Evolutionary conservation across 2,888 invertebrate genomes (phyloP).

Genomic region (Spatulosminthurus flaviceps): DNA sequence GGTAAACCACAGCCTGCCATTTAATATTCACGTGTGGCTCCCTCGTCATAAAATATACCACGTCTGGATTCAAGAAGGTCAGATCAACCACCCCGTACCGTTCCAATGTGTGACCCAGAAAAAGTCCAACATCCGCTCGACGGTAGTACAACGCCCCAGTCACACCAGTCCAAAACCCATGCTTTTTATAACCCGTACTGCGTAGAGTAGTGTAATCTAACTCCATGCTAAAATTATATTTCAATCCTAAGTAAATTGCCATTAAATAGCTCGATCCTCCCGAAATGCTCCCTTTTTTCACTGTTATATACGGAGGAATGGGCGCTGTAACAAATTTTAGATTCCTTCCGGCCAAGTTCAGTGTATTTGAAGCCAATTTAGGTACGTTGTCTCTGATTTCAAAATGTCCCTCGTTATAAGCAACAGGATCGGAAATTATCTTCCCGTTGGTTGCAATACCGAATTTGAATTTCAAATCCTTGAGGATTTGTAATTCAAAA

Average conservation of each 20-base stretch:
- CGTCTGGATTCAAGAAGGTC: background rate
- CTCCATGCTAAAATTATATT: constrained; percentile 23
- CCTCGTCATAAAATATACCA: constrained; percentile 22
- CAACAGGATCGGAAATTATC: background rate
- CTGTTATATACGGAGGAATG: constrained; percentile 24
- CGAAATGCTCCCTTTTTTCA: background rate
- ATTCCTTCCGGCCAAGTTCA: background rate
- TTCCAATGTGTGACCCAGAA: constrained; percentile 4
- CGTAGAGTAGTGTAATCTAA: background rate
- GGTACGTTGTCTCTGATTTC: background rate
- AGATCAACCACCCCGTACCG: constrained; percentile 24
- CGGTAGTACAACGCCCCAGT: constrained; percentile 14
- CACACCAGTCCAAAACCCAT: constrained; percentile 32
- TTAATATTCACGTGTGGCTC: background rate
- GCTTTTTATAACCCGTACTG: background rate
- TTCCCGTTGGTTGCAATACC: background rate
- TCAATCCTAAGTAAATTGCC: background rate
- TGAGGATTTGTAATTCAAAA: background rate
- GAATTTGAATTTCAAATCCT: background rate
- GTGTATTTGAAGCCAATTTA: background rate
- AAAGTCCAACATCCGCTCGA: constrained; percentile 6
- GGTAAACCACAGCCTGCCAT: constrained; percentile 35
- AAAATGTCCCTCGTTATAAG: background rate
- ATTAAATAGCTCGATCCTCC: constrained; percentile 23
- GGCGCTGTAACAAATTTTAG: background rate